A percentile compares a stretch with the other conserved stretches of the same genome.
Evolutionary conservation across 2,113 vertebrate species (phyloP).

Genomic region (Turnix velox): DNA sequence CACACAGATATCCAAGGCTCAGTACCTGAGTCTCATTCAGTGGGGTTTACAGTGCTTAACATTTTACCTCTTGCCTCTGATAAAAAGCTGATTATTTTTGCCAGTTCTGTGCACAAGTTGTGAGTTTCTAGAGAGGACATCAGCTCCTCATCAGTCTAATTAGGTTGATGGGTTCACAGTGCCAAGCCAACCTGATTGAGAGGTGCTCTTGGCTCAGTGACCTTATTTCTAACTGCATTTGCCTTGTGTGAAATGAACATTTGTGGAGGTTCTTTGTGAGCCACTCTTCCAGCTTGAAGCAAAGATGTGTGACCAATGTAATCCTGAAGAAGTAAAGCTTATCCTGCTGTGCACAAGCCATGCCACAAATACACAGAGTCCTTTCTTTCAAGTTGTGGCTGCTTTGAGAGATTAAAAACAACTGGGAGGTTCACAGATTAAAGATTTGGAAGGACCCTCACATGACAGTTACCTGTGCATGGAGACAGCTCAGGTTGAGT

Average conservation of each 20-base stretch:
- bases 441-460: not conserved
- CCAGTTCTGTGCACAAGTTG: not conserved
- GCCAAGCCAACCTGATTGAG: not conserved
- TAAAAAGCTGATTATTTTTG: not conserved
- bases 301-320: not conserved
- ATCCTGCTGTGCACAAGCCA: not conserved
- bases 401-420: accelerated
- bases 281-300: not conserved
- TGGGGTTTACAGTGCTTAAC: not conserved
- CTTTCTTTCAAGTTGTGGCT: not conserved
- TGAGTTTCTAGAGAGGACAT: not conserved
- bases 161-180: not conserved
- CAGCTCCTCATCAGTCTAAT: not conserved
- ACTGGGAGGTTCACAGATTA: not conserved
- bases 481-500: not conserved
- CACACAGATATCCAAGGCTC: not conserved
- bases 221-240: not conserved
- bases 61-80: not conserved
- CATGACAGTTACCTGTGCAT: not conserved
- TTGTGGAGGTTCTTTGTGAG: not conserved
- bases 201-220: not conserved
- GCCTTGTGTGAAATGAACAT: not conserved
- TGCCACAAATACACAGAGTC: not conserved
- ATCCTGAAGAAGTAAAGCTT: not conserved
- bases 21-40: not conserved